phyloP scores from a whole-genome alignment of 2,113 vertebrate species.

The Irena cyanogastra region DNA sequence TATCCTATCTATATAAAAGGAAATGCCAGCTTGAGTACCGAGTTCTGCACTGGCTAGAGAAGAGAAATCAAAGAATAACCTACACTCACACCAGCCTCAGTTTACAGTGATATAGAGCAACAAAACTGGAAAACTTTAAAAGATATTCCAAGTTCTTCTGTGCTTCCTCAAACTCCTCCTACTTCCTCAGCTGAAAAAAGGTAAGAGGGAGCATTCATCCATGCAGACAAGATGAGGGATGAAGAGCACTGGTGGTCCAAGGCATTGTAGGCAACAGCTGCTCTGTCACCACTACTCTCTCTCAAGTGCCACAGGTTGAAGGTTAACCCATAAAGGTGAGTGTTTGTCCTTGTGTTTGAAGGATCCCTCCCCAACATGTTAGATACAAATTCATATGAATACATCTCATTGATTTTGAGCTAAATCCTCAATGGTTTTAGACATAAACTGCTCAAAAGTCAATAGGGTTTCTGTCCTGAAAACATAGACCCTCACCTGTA shows the following conservation, averaged over 20 bases:
- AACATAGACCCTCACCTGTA: background rate
- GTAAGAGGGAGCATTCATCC: background rate
- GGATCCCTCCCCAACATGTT: background rate
- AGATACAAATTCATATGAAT: background rate
- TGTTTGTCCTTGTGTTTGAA: background rate
- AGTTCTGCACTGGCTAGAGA: background rate
- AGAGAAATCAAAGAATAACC: background rate
- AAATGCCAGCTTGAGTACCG: background rate
- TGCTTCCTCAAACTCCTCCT: background rate
- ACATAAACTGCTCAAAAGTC: background rate
- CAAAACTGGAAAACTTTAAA: background rate
- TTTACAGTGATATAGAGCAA: background rate
- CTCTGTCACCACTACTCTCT: background rate
- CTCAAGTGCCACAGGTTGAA: background rate
- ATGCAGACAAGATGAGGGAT: background rate
- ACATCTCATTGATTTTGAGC: background rate
- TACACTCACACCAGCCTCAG: background rate
- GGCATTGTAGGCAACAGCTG: background rate
- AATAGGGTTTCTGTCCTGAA: background rate
- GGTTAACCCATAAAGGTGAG: background rate
- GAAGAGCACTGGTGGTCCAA: background rate
- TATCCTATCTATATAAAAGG: background rate
- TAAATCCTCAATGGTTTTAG: background rate
- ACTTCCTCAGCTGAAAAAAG: background rate
- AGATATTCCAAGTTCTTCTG: background rate